Conservation (phyloP, 2,113 vertebrate genomes). For the Ovis aries region DNA sequence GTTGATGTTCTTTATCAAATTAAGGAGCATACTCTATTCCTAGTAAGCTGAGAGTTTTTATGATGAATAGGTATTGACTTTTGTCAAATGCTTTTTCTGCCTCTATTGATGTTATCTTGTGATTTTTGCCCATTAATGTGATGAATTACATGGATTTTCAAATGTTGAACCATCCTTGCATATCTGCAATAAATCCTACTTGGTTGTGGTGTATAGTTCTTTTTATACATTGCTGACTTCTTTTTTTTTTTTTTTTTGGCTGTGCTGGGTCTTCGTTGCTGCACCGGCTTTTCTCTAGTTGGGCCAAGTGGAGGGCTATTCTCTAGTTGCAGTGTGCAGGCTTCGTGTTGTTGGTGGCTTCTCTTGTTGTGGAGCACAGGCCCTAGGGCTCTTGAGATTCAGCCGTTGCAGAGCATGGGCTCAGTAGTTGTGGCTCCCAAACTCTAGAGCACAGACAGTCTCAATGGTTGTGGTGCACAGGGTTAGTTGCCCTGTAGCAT, state of each 20-base stretch:
- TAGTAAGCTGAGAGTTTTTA: not conserved
- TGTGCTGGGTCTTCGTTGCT: not conserved
- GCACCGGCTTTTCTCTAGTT: not conserved
- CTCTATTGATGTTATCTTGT: not conserved
- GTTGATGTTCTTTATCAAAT: not conserved
- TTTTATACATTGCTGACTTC: not conserved
- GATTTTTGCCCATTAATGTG: not conserved
- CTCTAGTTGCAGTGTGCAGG: not conserved
- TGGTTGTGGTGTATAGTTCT: not conserved
- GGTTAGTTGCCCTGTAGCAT: not conserved
- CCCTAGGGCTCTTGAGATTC: not conserved
- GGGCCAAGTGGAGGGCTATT: not conserved
- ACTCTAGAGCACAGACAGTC: not conserved
- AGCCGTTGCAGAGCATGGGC: fast-evolving
- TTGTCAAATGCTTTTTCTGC: not conserved
- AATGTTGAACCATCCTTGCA: not conserved
- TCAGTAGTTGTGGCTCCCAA: not conserved
- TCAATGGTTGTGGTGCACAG: not conserved
- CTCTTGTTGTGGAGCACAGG: not conserved
- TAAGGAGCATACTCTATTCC: not conserved
- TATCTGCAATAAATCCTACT: not conserved
- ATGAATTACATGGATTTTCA: not conserved
- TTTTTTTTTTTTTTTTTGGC: not conserved
- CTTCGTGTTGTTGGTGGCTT: not conserved
- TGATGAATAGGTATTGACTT: not conserved